A percentile compares a stretch with the other conserved stretches of the same genome.
Conservation (phyloP, 2,888 invertebrate species). For the Capitulum mitella region DNA sequence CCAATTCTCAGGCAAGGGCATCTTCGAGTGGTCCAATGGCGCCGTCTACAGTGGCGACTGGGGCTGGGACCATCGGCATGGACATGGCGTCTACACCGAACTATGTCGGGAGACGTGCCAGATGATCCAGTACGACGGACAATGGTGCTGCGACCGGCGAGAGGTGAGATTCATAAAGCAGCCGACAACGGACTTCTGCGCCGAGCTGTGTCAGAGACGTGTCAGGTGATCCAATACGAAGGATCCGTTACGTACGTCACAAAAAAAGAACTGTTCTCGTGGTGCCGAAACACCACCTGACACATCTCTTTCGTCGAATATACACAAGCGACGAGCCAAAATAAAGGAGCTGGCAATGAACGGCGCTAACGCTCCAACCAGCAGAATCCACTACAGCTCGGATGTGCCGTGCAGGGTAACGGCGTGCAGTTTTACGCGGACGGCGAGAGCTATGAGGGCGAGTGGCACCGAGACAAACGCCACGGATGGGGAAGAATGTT, state of each 20-base stretch:
- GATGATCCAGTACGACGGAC: slow-evolving; percentile 10
- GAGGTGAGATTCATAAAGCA: too few species aligned
- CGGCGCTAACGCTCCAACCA: too few species aligned
- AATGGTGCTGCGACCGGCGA: slow-evolving; percentile 2
- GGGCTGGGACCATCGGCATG: neutral
- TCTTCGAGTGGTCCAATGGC: neutral
- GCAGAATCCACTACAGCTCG: too few species aligned
- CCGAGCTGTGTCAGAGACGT: too few species aligned
- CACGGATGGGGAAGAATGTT: slow-evolving; percentile 12
- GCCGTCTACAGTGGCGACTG: slow-evolving; percentile 11
- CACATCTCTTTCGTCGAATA: too few species aligned
- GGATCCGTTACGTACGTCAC: too few species aligned
- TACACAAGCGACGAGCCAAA: too few species aligned
- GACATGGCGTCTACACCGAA: neutral
- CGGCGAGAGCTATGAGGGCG: slow-evolving; percentile 3
- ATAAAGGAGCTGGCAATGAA: too few species aligned
- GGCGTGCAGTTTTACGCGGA: slow-evolving; percentile 2
- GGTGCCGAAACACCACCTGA: too few species aligned
- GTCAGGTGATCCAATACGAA: too few species aligned
- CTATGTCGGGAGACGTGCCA: neutral
- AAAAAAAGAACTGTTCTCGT: too few species aligned
- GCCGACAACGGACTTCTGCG: too few species aligned
- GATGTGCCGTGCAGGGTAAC: neutral
- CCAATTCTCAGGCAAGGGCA: neutral
- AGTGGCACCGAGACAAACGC: neutral